These are phyloP conservation scores for Podarcis lilfordi DNA, from an alignment of 2,797 vertebrate species.

Conservation along the genomic window DNA sequence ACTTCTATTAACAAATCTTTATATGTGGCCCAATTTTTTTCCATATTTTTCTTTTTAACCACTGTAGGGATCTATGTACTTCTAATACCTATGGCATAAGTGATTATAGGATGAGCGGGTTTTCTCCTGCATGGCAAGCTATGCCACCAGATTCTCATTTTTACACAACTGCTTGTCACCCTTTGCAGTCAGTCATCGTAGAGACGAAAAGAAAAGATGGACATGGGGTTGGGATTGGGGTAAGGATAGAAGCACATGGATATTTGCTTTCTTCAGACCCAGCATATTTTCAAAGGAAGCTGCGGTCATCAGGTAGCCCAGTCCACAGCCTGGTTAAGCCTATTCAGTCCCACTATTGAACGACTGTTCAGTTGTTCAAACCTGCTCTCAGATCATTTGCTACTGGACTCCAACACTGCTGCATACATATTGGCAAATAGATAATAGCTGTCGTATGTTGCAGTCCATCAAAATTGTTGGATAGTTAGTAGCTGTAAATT, in stretches of 20 bases:
- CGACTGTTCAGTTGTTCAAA: background rate
- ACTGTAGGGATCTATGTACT: no score
- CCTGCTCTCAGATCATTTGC: background rate
- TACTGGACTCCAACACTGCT: background rate
- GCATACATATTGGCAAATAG: background rate
- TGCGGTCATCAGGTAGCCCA: background rate
- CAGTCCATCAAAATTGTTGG: background rate
- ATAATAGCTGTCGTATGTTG: background rate
- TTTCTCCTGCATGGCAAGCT: background rate
- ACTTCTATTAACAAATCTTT: no score
- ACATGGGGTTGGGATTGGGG: background rate
- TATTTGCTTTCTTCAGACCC: background rate
- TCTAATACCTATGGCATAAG: background rate
- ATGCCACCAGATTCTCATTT: background rate
- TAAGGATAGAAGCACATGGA: background rate
- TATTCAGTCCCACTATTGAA: background rate
- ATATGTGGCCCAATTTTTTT: no score
- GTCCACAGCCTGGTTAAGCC: background rate
- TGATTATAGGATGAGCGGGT: background rate
- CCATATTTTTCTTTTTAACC: no score
- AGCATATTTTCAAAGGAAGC: background rate
- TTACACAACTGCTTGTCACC: background rate
- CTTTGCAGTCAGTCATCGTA: background rate
- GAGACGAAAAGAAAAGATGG: background rate
- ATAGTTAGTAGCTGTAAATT: background rate